Evolutionary conservation across 2,888 invertebrate species (phyloP).

Genomic region (Mythimna pallens): DNA sequence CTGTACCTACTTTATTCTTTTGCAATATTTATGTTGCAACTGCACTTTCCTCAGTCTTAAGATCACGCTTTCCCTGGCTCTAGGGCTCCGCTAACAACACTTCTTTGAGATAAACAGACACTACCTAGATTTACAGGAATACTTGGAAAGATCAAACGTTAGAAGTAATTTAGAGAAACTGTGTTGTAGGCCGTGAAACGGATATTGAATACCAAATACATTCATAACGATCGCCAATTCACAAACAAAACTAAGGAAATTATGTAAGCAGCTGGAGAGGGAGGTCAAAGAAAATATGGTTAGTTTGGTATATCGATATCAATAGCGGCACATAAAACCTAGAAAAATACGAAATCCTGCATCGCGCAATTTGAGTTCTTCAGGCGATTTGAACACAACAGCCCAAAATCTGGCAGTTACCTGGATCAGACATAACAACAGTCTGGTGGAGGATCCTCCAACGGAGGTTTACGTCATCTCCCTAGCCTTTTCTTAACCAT

Average conservation of each 20-base stretch:
- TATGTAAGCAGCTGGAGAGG: neutral
- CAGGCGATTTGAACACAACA: too few species aligned
- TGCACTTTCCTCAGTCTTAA: conserved; percentile 29
- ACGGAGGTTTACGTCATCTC: neutral
- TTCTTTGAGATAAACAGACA: neutral
- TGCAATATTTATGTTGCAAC: conserved; percentile 15
- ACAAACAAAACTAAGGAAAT: too few species aligned
- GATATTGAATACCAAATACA: neutral
- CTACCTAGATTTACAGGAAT: neutral
- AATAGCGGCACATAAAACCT: too few species aligned
- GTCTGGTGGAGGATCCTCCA: neutral
- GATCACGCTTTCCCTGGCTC: conserved; percentile 29
- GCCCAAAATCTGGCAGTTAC: too few species aligned
- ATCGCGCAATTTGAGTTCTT: too few species aligned
- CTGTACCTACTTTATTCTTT: conserved; percentile 27
- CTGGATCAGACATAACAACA: too few species aligned
- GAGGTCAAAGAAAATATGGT: neutral
- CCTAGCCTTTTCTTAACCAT: too few species aligned
- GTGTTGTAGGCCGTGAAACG: neutral
- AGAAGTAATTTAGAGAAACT: neutral
- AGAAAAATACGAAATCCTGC: too few species aligned
- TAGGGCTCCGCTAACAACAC: conserved; percentile 7
- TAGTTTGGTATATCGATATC: too few species aligned
- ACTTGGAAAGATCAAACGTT: conserved; percentile 4
- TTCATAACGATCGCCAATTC: neutral